A percentile compares a stretch with the other conserved stretches of the same genome.
phyloP scores from a whole-genome alignment of 2,113 vertebrate species.

The Heterochromis multidens region DNA sequence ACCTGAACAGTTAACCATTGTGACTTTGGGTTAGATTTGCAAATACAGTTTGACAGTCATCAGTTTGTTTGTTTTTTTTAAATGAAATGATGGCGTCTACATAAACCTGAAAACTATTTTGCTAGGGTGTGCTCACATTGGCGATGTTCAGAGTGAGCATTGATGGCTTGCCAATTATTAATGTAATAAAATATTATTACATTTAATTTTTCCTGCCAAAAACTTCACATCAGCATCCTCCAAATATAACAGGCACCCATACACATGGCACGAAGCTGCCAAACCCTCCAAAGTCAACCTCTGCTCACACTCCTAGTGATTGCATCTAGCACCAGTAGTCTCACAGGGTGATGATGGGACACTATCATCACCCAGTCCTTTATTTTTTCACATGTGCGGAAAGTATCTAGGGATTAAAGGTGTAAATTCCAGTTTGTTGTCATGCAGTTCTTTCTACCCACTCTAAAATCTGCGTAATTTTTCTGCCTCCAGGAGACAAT shows the following conservation, averaged over 20 bases:
- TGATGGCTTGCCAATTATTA: background rate
- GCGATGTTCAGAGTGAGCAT: background rate
- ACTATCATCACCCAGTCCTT: background rate
- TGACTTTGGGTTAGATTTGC: background rate
- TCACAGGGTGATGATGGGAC: background rate
- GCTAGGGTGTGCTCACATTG: background rate
- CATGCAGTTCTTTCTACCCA: background rate
- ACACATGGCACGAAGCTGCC: background rate
- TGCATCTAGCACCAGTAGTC: background rate
- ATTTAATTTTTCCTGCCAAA: background rate
- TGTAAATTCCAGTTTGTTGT: background rate
- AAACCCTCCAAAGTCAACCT: background rate
- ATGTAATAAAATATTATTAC: background rate
- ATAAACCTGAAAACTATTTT: background rate
- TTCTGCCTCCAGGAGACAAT: slow-evolving; percentile 79
- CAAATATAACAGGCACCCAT: background rate
- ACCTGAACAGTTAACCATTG: background rate
- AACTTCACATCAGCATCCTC: background rate
- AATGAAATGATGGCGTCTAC: background rate
- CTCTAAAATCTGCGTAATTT: background rate
- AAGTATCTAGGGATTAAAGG: background rate
- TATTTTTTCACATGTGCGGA: background rate
- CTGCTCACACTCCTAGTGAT: background rate
- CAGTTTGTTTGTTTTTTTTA: background rate
- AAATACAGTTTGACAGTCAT: background rate